Evolutionary conservation across 1,140 invertebrate genomes (phyloP).

Genomic region (Saccostrea cuccullata): DNA sequence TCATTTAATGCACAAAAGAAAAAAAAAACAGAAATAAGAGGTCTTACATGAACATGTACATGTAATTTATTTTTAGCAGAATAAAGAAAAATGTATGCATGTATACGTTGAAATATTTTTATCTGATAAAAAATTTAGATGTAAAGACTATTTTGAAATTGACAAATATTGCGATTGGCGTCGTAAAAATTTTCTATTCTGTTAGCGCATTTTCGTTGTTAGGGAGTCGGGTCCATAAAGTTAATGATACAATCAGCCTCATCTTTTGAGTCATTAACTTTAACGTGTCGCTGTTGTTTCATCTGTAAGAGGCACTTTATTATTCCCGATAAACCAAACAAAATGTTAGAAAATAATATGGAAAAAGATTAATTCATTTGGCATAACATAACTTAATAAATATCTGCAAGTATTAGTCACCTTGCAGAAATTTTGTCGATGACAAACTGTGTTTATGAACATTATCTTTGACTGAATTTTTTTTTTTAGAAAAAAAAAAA

Average conservation of each 20-base stretch:
- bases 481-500: no score
- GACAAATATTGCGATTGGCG: neutral
- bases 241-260: neutral
- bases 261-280: neutral
- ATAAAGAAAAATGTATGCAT: no score
- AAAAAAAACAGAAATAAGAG: no score
- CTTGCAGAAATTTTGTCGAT: neutral
- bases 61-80: no score
- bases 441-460: neutral
- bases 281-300: neutral
- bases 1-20: no score
- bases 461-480: neutral
- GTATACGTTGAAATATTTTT: neutral
- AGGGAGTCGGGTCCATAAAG: neutral
- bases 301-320: slow-evolving; percentile 3
- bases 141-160: neutral
- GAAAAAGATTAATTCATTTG: slow-evolving; percentile 1
- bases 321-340: neutral
- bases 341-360: neutral
- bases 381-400: neutral
- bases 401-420: neutral
- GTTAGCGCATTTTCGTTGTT: slow-evolving; percentile 2
- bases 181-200: neutral
- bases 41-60: no score
- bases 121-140: neutral